phyloP scores from a whole-genome alignment of 2,888 invertebrate genomes.

The Nymphalis urticae region DNA sequence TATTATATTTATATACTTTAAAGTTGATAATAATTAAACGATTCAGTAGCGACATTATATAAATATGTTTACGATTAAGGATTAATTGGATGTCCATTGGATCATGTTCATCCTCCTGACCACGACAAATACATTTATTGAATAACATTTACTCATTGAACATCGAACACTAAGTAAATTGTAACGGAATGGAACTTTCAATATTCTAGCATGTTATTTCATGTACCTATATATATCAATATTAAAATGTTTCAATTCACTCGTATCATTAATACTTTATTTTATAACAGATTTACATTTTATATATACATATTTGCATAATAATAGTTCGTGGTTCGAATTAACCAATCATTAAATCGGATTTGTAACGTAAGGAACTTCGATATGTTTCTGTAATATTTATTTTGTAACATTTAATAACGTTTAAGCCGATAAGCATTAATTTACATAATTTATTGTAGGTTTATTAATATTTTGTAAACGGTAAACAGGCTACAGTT shows the following conservation, averaged over 20 bases:
- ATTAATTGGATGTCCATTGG: not conserved
- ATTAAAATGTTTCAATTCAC: not conserved
- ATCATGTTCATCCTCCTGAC: constrained; percentile 14
- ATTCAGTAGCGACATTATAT: too few species aligned
- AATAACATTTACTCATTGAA: constrained; percentile 18
- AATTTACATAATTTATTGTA: too few species aligned
- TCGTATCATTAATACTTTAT: not conserved
- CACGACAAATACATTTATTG: constrained; percentile 21
- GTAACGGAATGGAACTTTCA: constrained; percentile 6
- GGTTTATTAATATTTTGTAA: too few species aligned
- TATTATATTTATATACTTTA: not conserved
- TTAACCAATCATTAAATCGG: too few species aligned
- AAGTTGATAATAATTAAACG: not conserved
- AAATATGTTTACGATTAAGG: not conserved
- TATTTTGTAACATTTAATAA: too few species aligned
- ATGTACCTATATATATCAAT: not conserved
- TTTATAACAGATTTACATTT: not conserved
- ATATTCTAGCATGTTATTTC: constrained; percentile 3
- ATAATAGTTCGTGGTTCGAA: too few species aligned
- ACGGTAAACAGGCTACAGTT: too few species aligned
- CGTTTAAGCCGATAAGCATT: too few species aligned
- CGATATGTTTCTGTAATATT: too few species aligned
- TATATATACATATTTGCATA: not conserved
- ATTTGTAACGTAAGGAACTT: too few species aligned
- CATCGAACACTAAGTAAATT: constrained; percentile 12